Base-by-base conservation (phyloP, 2,797 vertebrate genomes). In the Macropodus opercularis region DNA sequence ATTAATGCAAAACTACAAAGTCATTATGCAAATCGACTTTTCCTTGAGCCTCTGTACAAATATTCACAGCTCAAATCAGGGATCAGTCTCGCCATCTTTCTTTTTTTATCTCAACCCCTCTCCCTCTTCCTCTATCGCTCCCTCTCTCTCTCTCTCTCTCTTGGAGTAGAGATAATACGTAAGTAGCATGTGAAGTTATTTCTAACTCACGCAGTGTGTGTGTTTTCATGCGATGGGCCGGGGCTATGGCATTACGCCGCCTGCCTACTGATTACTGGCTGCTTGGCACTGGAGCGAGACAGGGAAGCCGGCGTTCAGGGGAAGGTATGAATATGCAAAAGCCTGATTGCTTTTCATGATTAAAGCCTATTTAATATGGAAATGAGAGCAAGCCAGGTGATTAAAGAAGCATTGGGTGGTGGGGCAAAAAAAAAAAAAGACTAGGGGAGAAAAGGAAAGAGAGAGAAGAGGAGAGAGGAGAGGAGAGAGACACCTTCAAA, bases 311-410 rank as follows among this genome's bases (percentile, higher is more conserved):
- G 84, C 80, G 79, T 87, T 88, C 90, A 89, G 87, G 94, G 93
- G 93, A 95, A 94, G 77, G 94, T 96, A 98, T 98, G 97, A 99
- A 99, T 98, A 99, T 99, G 96, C 96, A 99, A 97, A 94, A 96
- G 94, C 88, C 94, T 95, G 96, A 96, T 96, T 98, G 96, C 96
- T 96, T 98, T 98, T 98, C 96, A 98, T 98, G 96, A 99, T 98
- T 98, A 98, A 98, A 98, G 96, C 96, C 97, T 98, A 98, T 98
- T 98, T 98, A 99, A 98, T 98, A 99, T 99, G 98, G 95, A 98
- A 99, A 99, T 99, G 96, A 97, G 95, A 94, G 94, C 95, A 95
- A 96, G 95, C 95, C 96, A 96, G 96, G 95, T 98, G 96, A 98
- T 98, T 99, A 99, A 95, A 96, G 94, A 90, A 92, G 91, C 88